Evolutionary conservation across 2,797 vertebrate genomes (phyloP), one percentile per base, ranked within the genome.

Genomic region (Pyrocephalus nanus): DNA sequence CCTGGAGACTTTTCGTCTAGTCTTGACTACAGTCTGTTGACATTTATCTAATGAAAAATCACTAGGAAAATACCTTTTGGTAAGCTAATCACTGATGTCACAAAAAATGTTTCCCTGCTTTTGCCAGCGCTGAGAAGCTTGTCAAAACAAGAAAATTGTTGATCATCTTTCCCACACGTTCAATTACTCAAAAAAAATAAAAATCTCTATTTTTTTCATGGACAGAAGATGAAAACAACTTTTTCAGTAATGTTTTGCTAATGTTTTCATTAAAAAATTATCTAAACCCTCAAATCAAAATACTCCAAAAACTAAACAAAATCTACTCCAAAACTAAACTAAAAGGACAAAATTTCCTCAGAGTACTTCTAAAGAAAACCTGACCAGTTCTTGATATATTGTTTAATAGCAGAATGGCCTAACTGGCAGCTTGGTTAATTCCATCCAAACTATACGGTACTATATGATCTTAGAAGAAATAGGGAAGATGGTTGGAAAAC

Each of bases 21-120:
- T 48, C 57, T 80, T 77, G 72, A 80, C 64, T 27, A 71, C 12
- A 11, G 54, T 69, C 70, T 90, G 61, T 23, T 67, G 17, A 64
- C 30, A 50, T 67, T 74, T 77, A 91, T 53, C 55, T 54, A 34
- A 64, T n/a, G 18, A 85, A 19, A 89, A 85, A 91, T 27, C 0
- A 58, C 47, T 38, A 93, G 65, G 64, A 94, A 92, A 93, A 81
- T 45, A 82, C 8, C 53, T 95, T 76, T 77, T 60, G 48, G 67
- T 53, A 48, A 48, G 21, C 15, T 57, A 53, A 85, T 48, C 76
- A 67, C 25, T 54, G 40, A 18, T 23, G 16, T 29, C 43, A 53
- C 12, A 47, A 79, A 57, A 85, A 73, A 73, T 7, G 4, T n/a
- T 73, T 60, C 48, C n/a, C 34, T 74, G 29, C 10, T 64, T 91